Conservation (phyloP, 2,888 invertebrate species). For the Holacanthella duospinosa region DNA sequence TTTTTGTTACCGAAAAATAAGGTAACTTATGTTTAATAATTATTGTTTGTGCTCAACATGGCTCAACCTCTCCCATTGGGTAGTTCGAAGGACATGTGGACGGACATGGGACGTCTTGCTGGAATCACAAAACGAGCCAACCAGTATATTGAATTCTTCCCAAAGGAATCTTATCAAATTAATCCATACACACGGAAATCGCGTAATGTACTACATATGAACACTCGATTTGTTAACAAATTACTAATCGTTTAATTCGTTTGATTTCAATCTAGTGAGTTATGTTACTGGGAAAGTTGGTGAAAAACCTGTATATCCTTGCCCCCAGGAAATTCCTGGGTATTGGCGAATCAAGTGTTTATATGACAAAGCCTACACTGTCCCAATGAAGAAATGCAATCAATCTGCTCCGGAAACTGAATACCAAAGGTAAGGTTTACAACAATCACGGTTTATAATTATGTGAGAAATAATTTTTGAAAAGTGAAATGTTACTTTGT, state of each 20-base stretch:
- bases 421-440: not conserved
- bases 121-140: not conserved
- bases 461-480: not conserved
- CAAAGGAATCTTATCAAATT: not conserved
- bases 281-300: not conserved
- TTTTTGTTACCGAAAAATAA: not conserved
- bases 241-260: not conserved
- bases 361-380: not conserved
- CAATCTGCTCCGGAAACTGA: not conserved
- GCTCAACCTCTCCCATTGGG: not conserved
- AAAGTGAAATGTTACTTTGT: not conserved
- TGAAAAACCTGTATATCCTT: not conserved
- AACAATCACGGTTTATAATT: not conserved
- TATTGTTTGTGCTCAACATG: not conserved
- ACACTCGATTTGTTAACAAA: no score
- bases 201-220: no score
- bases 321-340: not conserved
- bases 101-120: not conserved
- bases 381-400: not conserved
- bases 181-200: not conserved
- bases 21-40: not conserved
- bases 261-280: not conserved
- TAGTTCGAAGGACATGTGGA: not conserved
- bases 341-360: not conserved
- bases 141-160: not conserved